Conservation (phyloP, 2,797 vertebrate genomes). For the Tiaroga cobitis region DNA sequence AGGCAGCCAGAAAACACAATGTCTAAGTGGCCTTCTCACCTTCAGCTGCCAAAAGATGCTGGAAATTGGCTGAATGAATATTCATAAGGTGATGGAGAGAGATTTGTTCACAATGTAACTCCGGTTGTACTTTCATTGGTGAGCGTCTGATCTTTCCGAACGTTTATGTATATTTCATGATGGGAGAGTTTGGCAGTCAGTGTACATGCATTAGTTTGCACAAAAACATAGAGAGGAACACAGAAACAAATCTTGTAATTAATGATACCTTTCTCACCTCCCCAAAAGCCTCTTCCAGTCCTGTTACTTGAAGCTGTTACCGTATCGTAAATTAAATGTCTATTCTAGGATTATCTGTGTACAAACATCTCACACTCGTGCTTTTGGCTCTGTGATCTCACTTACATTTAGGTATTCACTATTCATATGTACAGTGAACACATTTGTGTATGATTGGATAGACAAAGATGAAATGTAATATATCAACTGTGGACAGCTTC, state of each 20-base stretch:
- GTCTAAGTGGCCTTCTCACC: constrained; percentile 28
- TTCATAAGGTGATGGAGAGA: constrained; percentile 57
- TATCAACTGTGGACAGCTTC: not conserved
- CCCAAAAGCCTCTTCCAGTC: not conserved
- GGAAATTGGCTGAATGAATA: constrained; percentile 45
- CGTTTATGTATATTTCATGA: constrained; percentile 59
- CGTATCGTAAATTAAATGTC: not conserved
- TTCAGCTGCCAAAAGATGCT: constrained; percentile 45
- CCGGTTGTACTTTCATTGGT: not conserved
- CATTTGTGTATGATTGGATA: not conserved
- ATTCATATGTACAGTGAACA: not conserved
- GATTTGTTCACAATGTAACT: constrained; percentile 55
- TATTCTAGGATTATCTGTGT: not conserved
- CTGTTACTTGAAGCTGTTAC: not conserved
- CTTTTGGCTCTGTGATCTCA: not conserved
- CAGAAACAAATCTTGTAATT: constrained; percentile 16
- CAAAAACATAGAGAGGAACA: constrained; percentile 30
- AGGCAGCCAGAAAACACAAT: constrained; percentile 43
- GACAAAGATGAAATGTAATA: not conserved
- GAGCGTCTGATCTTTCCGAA: constrained; percentile 40
- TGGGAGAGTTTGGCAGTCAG: constrained; percentile 49
- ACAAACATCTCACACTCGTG: not conserved
- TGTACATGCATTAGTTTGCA: constrained; percentile 31
- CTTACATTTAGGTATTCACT: not conserved
- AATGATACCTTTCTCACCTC: constrained; percentile 26